Base-by-base conservation (phyloP, 2,113 vertebrate genomes). In the Corynorhinus townsendii region DNA sequence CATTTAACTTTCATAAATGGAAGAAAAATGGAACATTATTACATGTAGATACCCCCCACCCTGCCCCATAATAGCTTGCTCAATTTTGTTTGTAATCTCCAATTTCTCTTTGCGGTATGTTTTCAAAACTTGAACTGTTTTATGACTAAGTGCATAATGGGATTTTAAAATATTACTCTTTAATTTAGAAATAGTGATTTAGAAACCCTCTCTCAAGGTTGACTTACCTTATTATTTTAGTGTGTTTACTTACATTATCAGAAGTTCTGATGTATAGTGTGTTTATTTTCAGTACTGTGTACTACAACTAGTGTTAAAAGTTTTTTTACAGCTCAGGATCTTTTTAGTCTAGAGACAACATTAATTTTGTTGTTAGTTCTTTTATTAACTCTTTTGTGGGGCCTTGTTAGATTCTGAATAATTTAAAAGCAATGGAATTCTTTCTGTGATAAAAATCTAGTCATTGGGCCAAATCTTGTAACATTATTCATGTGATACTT, bases 401-500 rank as follows among this genome's bases (percentile, higher is more conserved):
- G 14, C 77, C 54, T 93, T 95, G 52, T 84, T 90, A 92, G 68
- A 43, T 92, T 94, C 28, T 93, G 91, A 96, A 95, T 95, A 96
- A 96, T 95, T 96, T 77, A 95, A 84, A 91, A 97, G 92, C 47
- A 90, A 45, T n/a, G n/a, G 88, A 82, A 96, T 96, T 95, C 73
- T 86, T 96, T 88, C 69, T 92, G 81, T 96, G 95, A 95, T 97
- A 96, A 95, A 94, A 96, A 96, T 96, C 92, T 97, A 86, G 72
- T 90, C 79, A 40, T 56, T 88, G 56, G 54, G 73, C 72, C 85
- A 95, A 86, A 86, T 91, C 89, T 91, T 72, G 22, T 90, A 92
- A 28, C n/a, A 47, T 95, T 86, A 86, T 75, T 89, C 83, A 95
- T 3, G 2, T 45, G 69, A 77, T 90, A 84, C 33, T 89, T 69